Percentiles rank a stretch among this genome's conserved stretches.
phyloP scores from a whole-genome alignment of 2,797 vertebrate genomes.

The Poeciliopsis gracilis region DNA sequence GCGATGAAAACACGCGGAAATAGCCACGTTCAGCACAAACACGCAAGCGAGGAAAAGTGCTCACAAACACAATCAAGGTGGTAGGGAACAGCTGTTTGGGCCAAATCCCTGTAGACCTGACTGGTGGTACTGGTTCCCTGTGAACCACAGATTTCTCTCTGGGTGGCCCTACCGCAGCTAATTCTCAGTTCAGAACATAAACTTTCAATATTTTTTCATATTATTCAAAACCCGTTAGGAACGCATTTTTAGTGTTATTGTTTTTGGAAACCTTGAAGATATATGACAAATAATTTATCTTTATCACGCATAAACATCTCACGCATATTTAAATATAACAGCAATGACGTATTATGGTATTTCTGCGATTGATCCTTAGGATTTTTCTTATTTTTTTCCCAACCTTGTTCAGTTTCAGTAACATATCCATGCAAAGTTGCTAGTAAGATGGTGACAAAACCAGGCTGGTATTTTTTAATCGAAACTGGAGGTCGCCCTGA shows the following conservation, averaged over 20 bases:
- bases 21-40: conserved; percentile 33
- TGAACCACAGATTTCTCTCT: conserved; percentile 18
- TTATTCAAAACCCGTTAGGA: neutral
- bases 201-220: neutral
- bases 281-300: neutral
- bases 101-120: conserved; percentile 63
- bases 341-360: neutral
- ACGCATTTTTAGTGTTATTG: neutral
- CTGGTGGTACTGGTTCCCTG: conserved; percentile 28
- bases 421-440: neutral
- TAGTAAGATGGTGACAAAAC: neutral
- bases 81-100: conserved; percentile 69
- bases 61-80: conserved; percentile 49
- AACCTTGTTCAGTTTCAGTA: neutral
- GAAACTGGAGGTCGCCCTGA: neutral
- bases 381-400: neutral
- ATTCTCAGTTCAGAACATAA: conserved; percentile 22
- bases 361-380: neutral
- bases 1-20: conserved; percentile 27
- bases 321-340: neutral
- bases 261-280: neutral
- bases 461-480: neutral
- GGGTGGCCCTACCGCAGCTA: conserved; percentile 39
- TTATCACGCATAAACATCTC: neutral
- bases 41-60: conserved; percentile 8